Evolutionary conservation across 2,113 vertebrate species (phyloP).

Genomic region (Polypterus senegalus): DNA sequence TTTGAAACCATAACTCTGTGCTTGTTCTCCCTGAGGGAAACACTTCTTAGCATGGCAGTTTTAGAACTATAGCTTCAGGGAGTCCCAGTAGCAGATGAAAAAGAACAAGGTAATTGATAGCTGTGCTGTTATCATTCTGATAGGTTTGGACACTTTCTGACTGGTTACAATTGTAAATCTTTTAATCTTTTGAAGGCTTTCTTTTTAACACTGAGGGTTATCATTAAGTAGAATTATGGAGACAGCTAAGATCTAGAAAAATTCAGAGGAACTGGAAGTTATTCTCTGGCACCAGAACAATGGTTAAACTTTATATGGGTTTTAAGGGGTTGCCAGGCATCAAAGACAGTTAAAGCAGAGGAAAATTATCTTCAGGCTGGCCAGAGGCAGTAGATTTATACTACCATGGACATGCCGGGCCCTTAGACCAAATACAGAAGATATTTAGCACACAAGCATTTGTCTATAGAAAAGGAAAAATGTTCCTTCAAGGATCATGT

Average conservation of each 20-base stretch:
- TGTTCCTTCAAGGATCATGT: too few relatives aligned
- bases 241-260: neutral
- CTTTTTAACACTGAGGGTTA: neutral
- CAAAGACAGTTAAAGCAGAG: too few relatives aligned
- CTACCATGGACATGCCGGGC: too few relatives aligned
- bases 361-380: too few relatives aligned
- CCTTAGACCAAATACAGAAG: too few relatives aligned
- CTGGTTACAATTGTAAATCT: neutral
- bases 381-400: too few relatives aligned
- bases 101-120: constrained; percentile 9
- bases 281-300: too few relatives aligned
- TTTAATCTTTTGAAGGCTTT: neutral
- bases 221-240: neutral
- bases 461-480: too few relatives aligned
- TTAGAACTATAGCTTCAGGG: constrained; percentile 14
- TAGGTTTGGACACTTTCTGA: neutral
- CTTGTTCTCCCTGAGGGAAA: neutral
- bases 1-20: neutral
- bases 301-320: too few relatives aligned
- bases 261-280: too few relatives aligned
- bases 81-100: neutral
- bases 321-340: too few relatives aligned
- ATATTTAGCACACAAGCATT: too few relatives aligned
- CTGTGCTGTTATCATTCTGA: constrained; percentile 1
- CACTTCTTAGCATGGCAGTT: neutral